Evolutionary conservation across 30 jellyfish, hydroid and myxozoan genomes (phyloP).

Genomic region (Nemopilema nomurai): DNA sequence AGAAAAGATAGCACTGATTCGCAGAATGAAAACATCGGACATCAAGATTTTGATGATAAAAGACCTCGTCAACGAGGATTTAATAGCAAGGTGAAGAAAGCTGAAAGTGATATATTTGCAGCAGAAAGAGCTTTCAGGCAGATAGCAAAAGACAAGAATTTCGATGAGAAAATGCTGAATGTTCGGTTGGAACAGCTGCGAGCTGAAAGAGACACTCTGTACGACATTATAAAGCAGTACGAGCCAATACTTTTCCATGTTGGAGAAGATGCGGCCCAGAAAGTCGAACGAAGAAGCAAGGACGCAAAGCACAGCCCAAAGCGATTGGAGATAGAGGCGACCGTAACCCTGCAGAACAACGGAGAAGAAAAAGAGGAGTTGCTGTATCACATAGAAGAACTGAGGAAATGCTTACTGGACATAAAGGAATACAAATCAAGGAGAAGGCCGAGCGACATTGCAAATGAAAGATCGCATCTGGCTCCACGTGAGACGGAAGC

Average conservation of each 20-base stretch:
- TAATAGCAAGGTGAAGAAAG: slow-evolving; percentile 4
- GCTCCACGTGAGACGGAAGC: slow-evolving; percentile 5
- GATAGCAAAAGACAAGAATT: slow-evolving; percentile 37
- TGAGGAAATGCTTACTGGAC: slow-evolving; percentile 48
- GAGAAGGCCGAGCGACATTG: neutral
- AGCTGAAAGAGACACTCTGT: slow-evolving; percentile 47
- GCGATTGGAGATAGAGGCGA: slow-evolving; percentile 46
- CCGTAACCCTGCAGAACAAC: slow-evolving; percentile 26
- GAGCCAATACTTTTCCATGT: slow-evolving; percentile 36
- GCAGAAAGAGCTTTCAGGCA: slow-evolving; percentile 64
- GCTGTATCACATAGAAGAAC: slow-evolving; percentile 58
- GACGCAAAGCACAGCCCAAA: neutral
- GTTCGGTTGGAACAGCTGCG: slow-evolving; percentile 53
- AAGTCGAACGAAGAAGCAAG: neutral
- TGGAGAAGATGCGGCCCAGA: neutral
- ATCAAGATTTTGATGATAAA: neutral
- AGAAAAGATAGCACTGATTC: neutral
- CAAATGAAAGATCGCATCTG: slow-evolving; percentile 1
- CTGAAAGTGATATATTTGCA: slow-evolving; percentile 51
- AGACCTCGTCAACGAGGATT: neutral
- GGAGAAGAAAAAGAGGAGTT: slow-evolving; percentile 25
- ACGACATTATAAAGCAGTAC: slow-evolving; percentile 48
- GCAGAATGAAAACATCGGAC: neutral
- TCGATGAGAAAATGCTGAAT: slow-evolving; percentile 37
- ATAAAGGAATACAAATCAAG: slow-evolving; percentile 24